A percentile compares a stretch with the other conserved stretches of the same genome.
These are phyloP conservation scores for Cinara cedri DNA, from an alignment of 2,888 invertebrate genomes.

Conservation along the genomic window DNA sequence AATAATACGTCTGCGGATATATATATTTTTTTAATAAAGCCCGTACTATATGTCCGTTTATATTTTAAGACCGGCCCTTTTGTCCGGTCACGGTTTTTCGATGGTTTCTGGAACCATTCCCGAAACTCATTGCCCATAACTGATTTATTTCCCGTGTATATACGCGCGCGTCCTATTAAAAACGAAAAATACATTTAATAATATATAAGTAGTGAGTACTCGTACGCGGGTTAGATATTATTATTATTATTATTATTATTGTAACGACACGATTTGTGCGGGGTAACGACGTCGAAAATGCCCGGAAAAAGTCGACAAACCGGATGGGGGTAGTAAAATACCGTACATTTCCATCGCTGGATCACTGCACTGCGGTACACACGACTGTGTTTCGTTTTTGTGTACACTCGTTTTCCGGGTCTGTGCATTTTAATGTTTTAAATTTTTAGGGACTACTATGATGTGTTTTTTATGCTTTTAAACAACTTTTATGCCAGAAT, in stretches of 20 bases:
- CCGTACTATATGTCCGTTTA: not conserved
- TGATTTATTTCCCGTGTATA: slow-evolving; percentile 56
- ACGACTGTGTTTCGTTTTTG: too few species aligned
- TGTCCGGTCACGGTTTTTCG: slow-evolving; percentile 54
- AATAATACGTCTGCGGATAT: slow-evolving; percentile 33
- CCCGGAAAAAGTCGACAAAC: too few species aligned
- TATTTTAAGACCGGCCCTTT: slow-evolving; percentile 55
- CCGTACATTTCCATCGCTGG: too few species aligned
- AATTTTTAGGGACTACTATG: too few species aligned
- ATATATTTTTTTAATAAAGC: slow-evolving; percentile 54
- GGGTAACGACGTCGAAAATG: not conserved
- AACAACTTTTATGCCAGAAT: too few species aligned
- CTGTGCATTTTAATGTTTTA: too few species aligned
- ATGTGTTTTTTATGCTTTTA: too few species aligned
- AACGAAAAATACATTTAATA: slow-evolving; percentile 35
- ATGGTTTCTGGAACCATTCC: slow-evolving; percentile 54
- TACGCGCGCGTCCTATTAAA: slow-evolving; percentile 54
- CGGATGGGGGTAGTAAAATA: too few species aligned
- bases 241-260: too few species aligned
- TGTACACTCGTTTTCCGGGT: too few species aligned
- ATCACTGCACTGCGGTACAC: too few species aligned
- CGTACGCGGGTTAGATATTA: not conserved
- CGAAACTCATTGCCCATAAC: slow-evolving; percentile 57
- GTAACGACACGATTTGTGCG: not conserved
- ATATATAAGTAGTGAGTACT: not conserved